phyloP scores from a whole-genome alignment of 2,113 vertebrate genomes.

The mouse (Mus musculus) region GRCm39 chr12:25481501-25482000 shows the following conservation, averaged over 20 bases:
- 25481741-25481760: background rate
- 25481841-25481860: background rate
- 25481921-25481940: background rate
- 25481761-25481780: too few relatives aligned
- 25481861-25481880: background rate
- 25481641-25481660: background rate
- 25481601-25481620: background rate
- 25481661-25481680: background rate
- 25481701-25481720: background rate
- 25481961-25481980: background rate
- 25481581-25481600: background rate
- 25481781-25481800: rapidly evolving
- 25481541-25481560: background rate
- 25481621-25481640: background rate
- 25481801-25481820: background rate
- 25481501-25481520: background rate
- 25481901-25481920: rapidly evolving
- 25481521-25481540: background rate
- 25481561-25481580: background rate
- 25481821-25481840: background rate
- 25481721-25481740: background rate
- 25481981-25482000: too few relatives aligned
- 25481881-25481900: rapidly evolving
- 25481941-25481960: background rate
- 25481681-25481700: background rate